Conservation (phyloP, 1,140 invertebrate species). For the Schlechtendalia chinensis region DNA sequence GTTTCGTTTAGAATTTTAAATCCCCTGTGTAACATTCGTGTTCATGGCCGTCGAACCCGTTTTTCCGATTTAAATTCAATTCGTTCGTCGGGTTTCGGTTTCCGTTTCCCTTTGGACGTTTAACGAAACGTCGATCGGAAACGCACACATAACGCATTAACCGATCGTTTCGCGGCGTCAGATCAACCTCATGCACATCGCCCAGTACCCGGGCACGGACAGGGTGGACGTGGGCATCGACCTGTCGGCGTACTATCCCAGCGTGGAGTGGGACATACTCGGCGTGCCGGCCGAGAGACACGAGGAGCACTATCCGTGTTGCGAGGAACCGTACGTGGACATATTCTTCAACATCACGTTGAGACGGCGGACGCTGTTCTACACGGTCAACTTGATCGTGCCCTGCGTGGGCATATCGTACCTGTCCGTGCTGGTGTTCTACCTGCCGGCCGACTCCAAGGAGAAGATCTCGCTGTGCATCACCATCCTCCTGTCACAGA, state of each 20-base stretch:
- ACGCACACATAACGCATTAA: too few species aligned
- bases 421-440: slow-evolving; percentile 91
- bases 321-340: slow-evolving; percentile 83
- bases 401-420: slow-evolving; percentile 92
- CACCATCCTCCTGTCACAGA: slow-evolving; percentile 96
- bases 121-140: too few species aligned
- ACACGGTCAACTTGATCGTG: slow-evolving; percentile 93
- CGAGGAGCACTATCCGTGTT: slow-evolving; percentile 86
- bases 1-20: too few species aligned
- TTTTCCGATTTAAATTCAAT: too few species aligned
- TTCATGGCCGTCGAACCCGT: too few species aligned
- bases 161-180: slow-evolving; percentile 55
- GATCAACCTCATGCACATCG: slow-evolving; percentile 90
- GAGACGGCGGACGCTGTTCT: slow-evolving; percentile 90
- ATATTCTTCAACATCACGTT: slow-evolving; percentile 98
- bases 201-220: slow-evolving; percentile 75
- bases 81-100: too few species aligned
- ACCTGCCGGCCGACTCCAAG: slow-evolving; percentile 95
- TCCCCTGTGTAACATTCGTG: too few species aligned
- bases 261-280: slow-evolving; percentile 97
- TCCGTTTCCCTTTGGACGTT: too few species aligned
- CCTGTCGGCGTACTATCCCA: slow-evolving; percentile 90
- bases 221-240: slow-evolving; percentile 86
- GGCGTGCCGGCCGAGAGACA: slow-evolving; percentile 87
- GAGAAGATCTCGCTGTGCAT: slow-evolving; percentile 98